Conservation (phyloP, 2,113 vertebrate species). For the Tragelaphus buxtoni region DNA sequence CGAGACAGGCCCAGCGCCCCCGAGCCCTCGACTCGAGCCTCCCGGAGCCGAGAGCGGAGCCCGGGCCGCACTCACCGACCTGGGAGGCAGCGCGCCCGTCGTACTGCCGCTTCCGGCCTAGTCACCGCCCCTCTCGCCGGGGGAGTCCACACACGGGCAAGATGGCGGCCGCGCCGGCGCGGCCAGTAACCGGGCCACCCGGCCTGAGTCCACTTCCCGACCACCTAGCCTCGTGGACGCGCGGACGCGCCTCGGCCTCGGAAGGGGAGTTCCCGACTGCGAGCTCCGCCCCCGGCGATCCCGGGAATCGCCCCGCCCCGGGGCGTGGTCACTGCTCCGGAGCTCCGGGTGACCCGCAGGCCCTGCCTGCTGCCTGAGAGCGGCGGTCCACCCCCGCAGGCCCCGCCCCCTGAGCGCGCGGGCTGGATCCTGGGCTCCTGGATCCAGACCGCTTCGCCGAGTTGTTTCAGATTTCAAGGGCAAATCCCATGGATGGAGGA, state of each 20-base stretch:
- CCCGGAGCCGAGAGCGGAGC: no score
- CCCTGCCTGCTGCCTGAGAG: neutral
- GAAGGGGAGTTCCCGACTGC: neutral
- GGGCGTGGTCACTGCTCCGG: neutral
- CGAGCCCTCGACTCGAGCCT: neutral
- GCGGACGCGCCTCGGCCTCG: fast-evolving
- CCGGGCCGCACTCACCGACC: conserved; percentile 52
- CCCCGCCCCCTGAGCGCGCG: fast-evolving
- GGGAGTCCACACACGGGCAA: neutral
- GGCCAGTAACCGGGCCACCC: fast-evolving
- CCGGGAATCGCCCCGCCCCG: neutral
- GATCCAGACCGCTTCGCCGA: fast-evolving
- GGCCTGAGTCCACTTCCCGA: no score
- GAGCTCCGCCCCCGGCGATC: neutral
- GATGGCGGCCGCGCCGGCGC: conserved; percentile 39
- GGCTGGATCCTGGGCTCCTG: fast-evolving
- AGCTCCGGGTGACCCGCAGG: neutral
- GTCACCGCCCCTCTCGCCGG: conserved; percentile 14
- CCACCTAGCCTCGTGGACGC: neutral
- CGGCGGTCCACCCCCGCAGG: neutral
- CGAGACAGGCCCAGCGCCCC: fast-evolving
- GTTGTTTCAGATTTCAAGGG: fast-evolving
- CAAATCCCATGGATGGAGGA: no score
- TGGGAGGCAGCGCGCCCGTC: neutral
- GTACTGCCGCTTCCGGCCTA: conserved; percentile 52